phyloP scores from a whole-genome alignment of 1,140 invertebrate species.

The Lepidurus arcticus region DNA sequence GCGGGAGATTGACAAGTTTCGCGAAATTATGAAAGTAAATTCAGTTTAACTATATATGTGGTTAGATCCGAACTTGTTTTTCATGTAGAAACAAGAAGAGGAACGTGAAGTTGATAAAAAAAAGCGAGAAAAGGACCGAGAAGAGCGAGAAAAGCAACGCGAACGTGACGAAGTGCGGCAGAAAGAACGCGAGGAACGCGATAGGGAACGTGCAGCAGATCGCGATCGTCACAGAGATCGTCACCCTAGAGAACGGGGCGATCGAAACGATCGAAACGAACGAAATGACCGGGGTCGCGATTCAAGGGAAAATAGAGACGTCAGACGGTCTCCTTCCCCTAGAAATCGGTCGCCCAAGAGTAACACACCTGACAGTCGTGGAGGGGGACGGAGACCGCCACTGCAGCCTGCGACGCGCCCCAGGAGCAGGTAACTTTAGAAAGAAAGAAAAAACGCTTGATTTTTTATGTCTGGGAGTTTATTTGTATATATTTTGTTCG shows the following conservation, averaged over 20 bases:
- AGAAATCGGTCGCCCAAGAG: conserved; percentile 26
- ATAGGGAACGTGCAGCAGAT: conserved; percentile 39
- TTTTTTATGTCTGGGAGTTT: neutral
- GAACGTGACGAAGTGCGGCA: conserved; percentile 36
- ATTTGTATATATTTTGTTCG: neutral
- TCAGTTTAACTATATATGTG: conserved; percentile 33
- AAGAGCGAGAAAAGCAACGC: conserved; percentile 42
- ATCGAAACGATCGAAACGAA: conserved; percentile 48
- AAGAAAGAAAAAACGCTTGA: neutral
- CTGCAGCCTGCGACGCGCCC: neutral
- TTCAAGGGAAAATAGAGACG: conserved; percentile 36
- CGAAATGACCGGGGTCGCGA: conserved; percentile 45
- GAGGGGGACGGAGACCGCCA: neutral
- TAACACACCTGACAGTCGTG: neutral
- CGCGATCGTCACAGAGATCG: conserved; percentile 37
- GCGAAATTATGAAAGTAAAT: conserved; percentile 92
- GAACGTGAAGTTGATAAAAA: conserved; percentile 45
- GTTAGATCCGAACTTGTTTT: conserved; percentile 48
- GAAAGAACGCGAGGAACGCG: conserved; percentile 41
- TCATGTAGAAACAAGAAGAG: conserved; percentile 54
- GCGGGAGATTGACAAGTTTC: conserved; percentile 91
- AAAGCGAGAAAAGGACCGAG: conserved; percentile 42
- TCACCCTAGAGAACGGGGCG: conserved; percentile 35
- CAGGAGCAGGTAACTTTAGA: neutral
- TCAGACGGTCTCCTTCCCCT: conserved; percentile 33